Conservation (phyloP, 2,888 invertebrate genomes). For the Eupithecia dodoneata region DNA sequence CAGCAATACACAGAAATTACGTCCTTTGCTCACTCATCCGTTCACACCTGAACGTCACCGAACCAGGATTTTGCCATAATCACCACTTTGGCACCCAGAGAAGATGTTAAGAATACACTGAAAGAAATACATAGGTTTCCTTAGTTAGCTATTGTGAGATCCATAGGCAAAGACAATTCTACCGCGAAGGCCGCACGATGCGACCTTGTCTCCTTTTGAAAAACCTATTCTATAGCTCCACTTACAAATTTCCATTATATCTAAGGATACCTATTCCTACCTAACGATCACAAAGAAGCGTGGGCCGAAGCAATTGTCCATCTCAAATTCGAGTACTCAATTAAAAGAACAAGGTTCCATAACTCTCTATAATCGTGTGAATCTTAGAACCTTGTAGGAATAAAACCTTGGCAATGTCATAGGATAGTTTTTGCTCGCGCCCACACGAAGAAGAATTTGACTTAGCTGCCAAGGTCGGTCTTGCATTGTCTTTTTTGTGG, state of each 20-base stretch:
- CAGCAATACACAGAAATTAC: no score
- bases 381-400: conserved; percentile 63
- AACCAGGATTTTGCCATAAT: no score
- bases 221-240: neutral
- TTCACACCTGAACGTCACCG: no score
- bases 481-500: conserved; percentile 77
- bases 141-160: no score
- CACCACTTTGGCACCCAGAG: no score
- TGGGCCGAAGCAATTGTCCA: conserved; percentile 81
- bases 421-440: conserved; percentile 83
- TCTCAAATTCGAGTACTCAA: conserved; percentile 64
- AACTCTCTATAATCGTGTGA: conserved; percentile 29
- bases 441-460: conserved; percentile 81
- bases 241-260: neutral
- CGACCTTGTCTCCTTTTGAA: no score
- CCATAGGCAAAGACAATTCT: no score
- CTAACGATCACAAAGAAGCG: conserved; percentile 56
- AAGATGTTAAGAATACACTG: no score
- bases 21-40: no score
- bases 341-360: conserved; percentile 65
- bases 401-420: conserved; percentile 71
- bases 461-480: conserved; percentile 76
- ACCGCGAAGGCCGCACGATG: no score
- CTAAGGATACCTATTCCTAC: neutral
- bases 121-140: no score